Conservation (phyloP, 2,797 vertebrate species). For the Apogon talboti region DNA sequence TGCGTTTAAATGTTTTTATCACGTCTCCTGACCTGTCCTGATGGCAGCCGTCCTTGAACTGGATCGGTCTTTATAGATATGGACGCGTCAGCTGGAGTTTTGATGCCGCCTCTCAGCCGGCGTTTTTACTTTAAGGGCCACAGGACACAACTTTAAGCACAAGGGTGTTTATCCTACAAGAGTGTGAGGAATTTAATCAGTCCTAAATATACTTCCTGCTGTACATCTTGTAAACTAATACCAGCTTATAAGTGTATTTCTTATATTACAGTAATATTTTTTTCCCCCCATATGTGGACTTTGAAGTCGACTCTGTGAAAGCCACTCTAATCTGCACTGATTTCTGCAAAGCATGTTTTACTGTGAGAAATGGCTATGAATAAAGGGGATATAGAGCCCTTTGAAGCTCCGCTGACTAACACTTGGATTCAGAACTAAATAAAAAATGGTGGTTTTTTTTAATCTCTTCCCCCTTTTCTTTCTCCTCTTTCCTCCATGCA, state of each 20-base stretch:
- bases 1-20: neutral
- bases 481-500: slow-evolving; percentile 20
- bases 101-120: neutral
- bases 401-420: slow-evolving; percentile 71
- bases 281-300: slow-evolving; percentile 45
- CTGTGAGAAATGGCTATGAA: slow-evolving; percentile 68
- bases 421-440: slow-evolving; percentile 62
- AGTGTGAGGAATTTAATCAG: slow-evolving; percentile 33
- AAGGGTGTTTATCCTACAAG: slow-evolving; percentile 22
- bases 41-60: slow-evolving; percentile 3
- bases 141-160: slow-evolving; percentile 8
- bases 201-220: slow-evolving; percentile 57
- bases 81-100: slow-evolving; percentile 27
- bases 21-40: neutral
- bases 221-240: slow-evolving; percentile 59
- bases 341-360: slow-evolving; percentile 72
- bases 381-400: slow-evolving; percentile 59
- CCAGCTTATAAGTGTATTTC: slow-evolving; percentile 56
- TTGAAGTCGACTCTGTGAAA: slow-evolving; percentile 73
- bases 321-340: slow-evolving; percentile 76
- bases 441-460: slow-evolving; percentile 41
- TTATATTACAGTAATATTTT: slow-evolving; percentile 49
- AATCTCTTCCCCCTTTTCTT: slow-evolving; percentile 18
- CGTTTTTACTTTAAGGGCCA: neutral
- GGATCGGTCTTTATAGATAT: neutral